These are phyloP conservation scores for Drosophila lini DNA, from an alignment of 1,140 invertebrate genomes.

Conservation along the genomic window DNA sequence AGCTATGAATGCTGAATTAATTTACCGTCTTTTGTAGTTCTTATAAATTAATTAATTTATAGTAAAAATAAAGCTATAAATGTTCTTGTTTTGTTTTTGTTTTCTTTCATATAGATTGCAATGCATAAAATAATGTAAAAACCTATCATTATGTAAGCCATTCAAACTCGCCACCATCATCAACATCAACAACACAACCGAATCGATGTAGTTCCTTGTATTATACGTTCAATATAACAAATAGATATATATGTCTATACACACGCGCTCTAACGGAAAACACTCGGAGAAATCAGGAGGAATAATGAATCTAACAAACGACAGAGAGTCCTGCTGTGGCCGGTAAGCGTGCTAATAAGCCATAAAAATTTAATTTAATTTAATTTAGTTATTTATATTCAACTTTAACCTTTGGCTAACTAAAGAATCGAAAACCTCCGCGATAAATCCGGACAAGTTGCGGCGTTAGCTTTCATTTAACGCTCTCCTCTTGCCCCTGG, in stretches of 20 bases:
- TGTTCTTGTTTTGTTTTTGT: conserved; percentile 58
- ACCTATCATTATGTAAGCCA: conserved; percentile 59
- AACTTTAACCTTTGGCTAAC: conserved; percentile 76
- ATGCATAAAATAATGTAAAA: conserved; percentile 68
- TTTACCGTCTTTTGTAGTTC: conserved; percentile 59
- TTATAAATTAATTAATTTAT: conserved; percentile 79
- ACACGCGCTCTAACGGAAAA: conserved; percentile 50
- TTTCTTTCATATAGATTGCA: conserved; percentile 55
- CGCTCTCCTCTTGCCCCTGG: conserved; percentile 20
- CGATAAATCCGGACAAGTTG: conserved; percentile 44
- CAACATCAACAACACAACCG: conserved; percentile 78
- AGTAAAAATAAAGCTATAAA: conserved; percentile 82
- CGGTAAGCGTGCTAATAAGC: conserved; percentile 70
- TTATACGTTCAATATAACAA: conserved; percentile 58
- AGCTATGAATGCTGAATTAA: conserved; percentile 69
- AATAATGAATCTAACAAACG: conserved; percentile 66
- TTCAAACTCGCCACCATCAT: conserved; percentile 12
- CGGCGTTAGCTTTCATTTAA: conserved; percentile 33
- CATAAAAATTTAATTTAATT: conserved; percentile 56
- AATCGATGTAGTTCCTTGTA: conserved; percentile 79
- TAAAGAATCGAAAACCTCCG: conserved; percentile 58
- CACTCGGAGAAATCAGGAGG: conserved; percentile 44
- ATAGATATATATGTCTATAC: conserved; percentile 53
- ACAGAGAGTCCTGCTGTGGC: conserved; percentile 20
- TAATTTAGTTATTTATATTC: conserved; percentile 52